Percentiles rank a stretch among this genome's conserved stretches.
phyloP scores from a whole-genome alignment of 2,797 vertebrate species.

The Hippocampus kuda region DNA sequence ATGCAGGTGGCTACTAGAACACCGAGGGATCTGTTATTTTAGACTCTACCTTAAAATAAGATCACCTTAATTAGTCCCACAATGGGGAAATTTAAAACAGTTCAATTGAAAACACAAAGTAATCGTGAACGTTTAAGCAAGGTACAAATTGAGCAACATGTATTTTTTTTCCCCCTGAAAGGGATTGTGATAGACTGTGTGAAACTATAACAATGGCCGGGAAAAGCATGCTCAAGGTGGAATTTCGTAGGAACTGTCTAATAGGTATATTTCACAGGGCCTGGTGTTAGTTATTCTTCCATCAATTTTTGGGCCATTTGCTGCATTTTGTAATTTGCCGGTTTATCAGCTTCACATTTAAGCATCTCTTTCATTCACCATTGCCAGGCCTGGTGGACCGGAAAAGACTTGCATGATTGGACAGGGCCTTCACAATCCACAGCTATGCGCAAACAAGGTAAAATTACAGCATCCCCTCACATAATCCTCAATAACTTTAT shows the following conservation, averaged over 20 bases:
- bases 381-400: constrained; percentile 24
- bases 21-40: background rate
- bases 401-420: background rate
- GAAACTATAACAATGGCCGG: background rate
- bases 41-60: background rate
- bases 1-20: background rate
- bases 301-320: constrained; percentile 36
- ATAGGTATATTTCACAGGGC: constrained; percentile 34
- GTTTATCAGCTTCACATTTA: constrained; percentile 40
- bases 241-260: constrained; percentile 17
- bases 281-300: constrained; percentile 19
- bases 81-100: no score
- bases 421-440: background rate
- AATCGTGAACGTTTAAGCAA: background rate
- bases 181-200: background rate
- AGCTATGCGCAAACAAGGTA: background rate
- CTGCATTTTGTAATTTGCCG: constrained; percentile 12
- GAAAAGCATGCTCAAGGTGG: background rate
- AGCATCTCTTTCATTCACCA: constrained; percentile 32
- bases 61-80: no score
- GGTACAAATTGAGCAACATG: background rate
- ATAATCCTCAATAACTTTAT: background rate
- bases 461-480: background rate
- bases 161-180: background rate
- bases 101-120: background rate